Evolutionary conservation across 92 coral and sea anemone genomes (phyloP), one percentile per base, ranked within the genome.

Genomic region (Parazoanthus atlanticus): DNA sequence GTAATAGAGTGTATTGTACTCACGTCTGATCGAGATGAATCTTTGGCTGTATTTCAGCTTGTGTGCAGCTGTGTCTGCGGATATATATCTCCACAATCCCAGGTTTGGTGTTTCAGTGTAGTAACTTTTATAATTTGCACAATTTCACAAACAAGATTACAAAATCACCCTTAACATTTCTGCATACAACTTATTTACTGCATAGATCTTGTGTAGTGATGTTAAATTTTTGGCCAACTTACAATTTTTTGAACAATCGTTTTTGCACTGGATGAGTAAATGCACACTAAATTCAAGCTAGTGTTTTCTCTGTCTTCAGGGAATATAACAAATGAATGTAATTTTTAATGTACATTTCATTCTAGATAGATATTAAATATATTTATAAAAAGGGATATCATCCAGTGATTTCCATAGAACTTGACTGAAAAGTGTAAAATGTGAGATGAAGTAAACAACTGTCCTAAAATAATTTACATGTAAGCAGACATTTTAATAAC

Each of bases 21-120:
- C 8, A 7, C n/a, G n/a, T n/a, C 28, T 34, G 79, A 33, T 75
- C 49, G 16, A 19, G 79, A 75, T 75, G 79, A 38, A 75, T 33
- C 47, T 75, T 6, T 75, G 47, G 79, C 43, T 23, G 43, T 75
- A 17, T 13, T 19, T 36, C 46, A 75, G 79, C 49, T 10, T 75
- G 40, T 75, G 33, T 36, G 52, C 17, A n/a, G 47, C 49, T 75
- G 79, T 75, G 25, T 75, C 79, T 75, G 79, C 79, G 19, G 79
- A 75, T 75, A 75, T 75, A 5, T 75, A 75, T 36, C 19, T 75
- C 9, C 79, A 75, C 43, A 75, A 75, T 75, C 79, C 79, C 23
- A 75, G 79, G 79, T 74, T 25, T 34, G 47, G 19, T 15, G 40
- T 30, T 30, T 61, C 28, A 61, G 10, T 61, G 65, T 21, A 15